Evolutionary conservation across 2,888 invertebrate genomes (phyloP), one percentile per base, ranked within the genome.

Genomic region (Acholoe squamosa): DNA sequence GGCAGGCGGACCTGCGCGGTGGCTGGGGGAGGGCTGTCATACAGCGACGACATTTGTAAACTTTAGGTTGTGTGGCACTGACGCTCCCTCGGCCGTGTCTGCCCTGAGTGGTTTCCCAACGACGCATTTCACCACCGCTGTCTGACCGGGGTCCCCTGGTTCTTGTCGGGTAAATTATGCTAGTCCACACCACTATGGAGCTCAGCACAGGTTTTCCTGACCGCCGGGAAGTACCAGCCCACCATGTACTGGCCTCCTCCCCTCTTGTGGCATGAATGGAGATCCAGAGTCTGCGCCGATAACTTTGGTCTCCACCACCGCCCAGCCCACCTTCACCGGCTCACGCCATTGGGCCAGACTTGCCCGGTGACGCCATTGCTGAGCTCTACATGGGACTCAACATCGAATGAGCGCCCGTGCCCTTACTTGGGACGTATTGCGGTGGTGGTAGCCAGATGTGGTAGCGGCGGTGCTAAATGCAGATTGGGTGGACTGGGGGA

Each of bases 81-180:
- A 12, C 80, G 80, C 43, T 16, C 34, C 43, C 34, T 34, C 34
- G 22, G 80, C 80, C 34, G 80, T 31, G 76, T 76, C 76, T 76
- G 76, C 25, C 43, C 71, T 5, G 80, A 80, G n/a, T 76, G 76
- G 25, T 28, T 76, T 22, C 43, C 25, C 76, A 22, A 80, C 80
- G 43, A 80, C 80, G 80, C 80, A 80, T 16, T 80, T 33, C 5
- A 3, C 28, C 71, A 28, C 71, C 71, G 34, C 5, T 43, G n/a
- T 31, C 14, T 28, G 5, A 25, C 84, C 84, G 84, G 43, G n/a
- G 12, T 34, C 31, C 56, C 28, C 5, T 16, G 3, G 54, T 51
- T 51, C 54, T 86, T 31, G 86, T 54, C 86, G 86, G 52, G 86
- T 86, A 86, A 86, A 86, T 86, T 86, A 86, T 86, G 86, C 86